These are phyloP conservation scores for Murina feae DNA, from an alignment of 2,113 vertebrate species.

Conservation along the genomic window DNA sequence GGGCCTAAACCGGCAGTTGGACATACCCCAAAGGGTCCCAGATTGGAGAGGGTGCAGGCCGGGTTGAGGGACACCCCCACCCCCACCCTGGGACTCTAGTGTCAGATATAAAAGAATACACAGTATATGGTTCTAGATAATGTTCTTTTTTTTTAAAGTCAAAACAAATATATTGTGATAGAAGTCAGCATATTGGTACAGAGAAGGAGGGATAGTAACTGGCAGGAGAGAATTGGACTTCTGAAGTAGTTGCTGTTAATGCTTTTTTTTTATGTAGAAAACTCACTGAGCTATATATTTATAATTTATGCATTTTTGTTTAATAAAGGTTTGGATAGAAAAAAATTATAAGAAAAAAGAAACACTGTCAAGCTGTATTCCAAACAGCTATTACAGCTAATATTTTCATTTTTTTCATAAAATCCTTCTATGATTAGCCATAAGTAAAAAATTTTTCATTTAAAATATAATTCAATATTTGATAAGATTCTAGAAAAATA, in stretches of 20 bases:
- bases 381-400: background rate
- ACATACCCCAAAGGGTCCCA: too few species aligned
- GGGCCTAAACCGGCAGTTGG: too few species aligned
- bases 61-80: too few species aligned
- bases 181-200: background rate
- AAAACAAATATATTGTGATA: background rate
- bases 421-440: background rate
- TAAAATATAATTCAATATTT: conserved; percentile 4
- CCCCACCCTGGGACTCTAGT: too few species aligned
- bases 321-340: background rate
- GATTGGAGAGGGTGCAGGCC: too few species aligned
- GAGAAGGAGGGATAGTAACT: background rate
- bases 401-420: background rate
- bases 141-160: background rate
- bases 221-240: background rate
- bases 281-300: background rate
- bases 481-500: background rate
- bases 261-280: background rate
- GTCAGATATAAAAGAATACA: background rate
- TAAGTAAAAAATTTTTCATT: background rate
- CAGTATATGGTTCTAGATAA: background rate
- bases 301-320: background rate
- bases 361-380: background rate
- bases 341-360: background rate
- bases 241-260: background rate